These are phyloP conservation scores for Drosophila vallismaia DNA, from an alignment of 2,888 invertebrate genomes.

Conservation along the genomic window DNA sequence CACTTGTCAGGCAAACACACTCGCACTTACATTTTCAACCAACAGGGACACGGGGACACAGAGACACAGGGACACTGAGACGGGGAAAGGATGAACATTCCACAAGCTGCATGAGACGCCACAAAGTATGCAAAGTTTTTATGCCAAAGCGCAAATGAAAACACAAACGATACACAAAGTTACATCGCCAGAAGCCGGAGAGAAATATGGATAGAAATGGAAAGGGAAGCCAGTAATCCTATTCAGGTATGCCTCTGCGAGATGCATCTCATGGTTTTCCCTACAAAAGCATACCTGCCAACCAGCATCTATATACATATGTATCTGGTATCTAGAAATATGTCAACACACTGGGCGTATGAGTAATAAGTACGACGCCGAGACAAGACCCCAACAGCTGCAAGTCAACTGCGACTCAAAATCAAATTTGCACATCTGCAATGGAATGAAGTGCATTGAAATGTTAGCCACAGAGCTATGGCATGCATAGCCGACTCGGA, in stretches of 20 bases:
- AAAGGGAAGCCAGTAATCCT: conserved; percentile 18
- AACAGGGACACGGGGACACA: conserved; percentile 1
- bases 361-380: conserved; percentile 59
- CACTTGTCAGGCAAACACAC: conserved; percentile 59
- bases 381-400: conserved; percentile 14
- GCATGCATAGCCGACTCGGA: conserved; percentile 45
- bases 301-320: conserved; percentile 6
- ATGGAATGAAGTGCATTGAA: conserved; percentile 68
- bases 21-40: conserved; percentile 2
- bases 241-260: conserved; percentile 46
- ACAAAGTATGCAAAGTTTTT: conserved; percentile 77
- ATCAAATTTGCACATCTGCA: conserved; percentile 73
- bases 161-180: conserved; percentile 61
- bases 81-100: conserved; percentile 16
- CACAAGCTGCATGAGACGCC: conserved; percentile 33
- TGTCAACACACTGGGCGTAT: conserved; percentile 65
- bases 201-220: not conserved
- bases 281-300: conserved; percentile 57
- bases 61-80: not conserved
- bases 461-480: conserved; percentile 65
- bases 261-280: conserved; percentile 24
- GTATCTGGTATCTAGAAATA: conserved; percentile 52
- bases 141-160: conserved; percentile 72
- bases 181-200: conserved; percentile 14
- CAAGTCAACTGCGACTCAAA: conserved; percentile 51